Evolutionary conservation across 2,888 invertebrate species (phyloP).

Genomic region (Podabrus alpinus): DNA sequence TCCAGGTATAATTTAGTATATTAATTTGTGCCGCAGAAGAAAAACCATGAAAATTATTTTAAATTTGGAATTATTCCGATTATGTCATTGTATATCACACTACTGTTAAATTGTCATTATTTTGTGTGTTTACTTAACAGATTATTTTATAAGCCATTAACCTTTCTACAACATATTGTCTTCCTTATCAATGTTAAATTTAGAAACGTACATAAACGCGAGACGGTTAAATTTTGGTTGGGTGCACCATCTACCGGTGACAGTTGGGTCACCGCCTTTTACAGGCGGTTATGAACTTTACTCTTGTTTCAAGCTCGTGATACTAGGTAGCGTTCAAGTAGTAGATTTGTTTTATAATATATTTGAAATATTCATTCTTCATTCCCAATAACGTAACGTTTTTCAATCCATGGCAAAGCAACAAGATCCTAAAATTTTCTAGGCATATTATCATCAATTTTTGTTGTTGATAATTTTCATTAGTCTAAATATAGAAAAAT

Average conservation of each 20-base stretch:
- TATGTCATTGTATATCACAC: background rate
- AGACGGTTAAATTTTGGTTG: background rate
- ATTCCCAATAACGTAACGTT: no score
- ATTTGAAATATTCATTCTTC: no score
- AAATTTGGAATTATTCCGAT: background rate
- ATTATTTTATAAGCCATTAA: background rate
- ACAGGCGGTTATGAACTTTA: background rate
- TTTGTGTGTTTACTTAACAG: background rate
- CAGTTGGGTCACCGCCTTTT: background rate
- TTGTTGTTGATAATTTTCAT: no score
- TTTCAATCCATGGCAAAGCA: no score
- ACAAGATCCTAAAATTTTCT: no score
- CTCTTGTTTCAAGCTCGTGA: background rate
- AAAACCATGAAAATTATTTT: background rate
- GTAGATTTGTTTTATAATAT: no score
- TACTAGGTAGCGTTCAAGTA: background rate
- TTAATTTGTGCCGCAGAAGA: background rate
- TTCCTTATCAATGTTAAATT: background rate
- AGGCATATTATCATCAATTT: no score
- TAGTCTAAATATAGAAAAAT: no score
- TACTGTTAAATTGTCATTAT: background rate
- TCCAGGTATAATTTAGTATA: background rate
- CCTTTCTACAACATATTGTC: background rate
- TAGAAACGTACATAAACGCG: background rate
- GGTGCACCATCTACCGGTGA: background rate